Conservation (phyloP, 1,140 invertebrate species). For the Drosophila aff. region DNA sequence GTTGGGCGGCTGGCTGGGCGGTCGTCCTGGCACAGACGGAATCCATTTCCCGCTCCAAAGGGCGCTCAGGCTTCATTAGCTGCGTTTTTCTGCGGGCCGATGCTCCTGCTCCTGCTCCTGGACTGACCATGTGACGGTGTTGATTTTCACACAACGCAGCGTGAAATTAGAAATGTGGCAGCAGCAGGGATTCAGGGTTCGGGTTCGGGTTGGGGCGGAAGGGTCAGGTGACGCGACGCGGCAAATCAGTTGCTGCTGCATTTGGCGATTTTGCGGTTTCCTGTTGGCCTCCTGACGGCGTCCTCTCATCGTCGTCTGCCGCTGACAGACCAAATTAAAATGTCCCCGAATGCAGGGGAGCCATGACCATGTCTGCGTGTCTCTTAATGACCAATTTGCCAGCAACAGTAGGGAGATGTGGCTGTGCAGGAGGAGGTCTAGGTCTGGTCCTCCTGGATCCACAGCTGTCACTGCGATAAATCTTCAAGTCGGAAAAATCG, state of each 20-base stretch:
- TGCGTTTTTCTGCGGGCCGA: constrained; percentile 76
- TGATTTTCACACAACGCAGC: constrained; percentile 81
- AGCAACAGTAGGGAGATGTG: constrained; percentile 3
- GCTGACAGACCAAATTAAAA: constrained; percentile 82
- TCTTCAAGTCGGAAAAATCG: constrained; percentile 42
- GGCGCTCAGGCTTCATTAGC: constrained; percentile 67
- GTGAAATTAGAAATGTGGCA: constrained; percentile 78
- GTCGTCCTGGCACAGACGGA: background rate
- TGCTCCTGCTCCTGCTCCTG: background rate
- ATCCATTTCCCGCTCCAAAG: constrained; percentile 25
- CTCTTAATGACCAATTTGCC: constrained; percentile 82
- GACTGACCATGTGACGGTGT: constrained; percentile 62
- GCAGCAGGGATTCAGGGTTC: background rate
- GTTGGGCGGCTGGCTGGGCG: background rate
- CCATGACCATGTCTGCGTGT: constrained; percentile 33
- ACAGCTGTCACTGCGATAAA: constrained; percentile 46
- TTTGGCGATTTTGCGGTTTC: constrained; percentile 53
- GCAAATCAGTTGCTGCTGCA: constrained; percentile 66
- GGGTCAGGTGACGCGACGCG: constrained; percentile 63
- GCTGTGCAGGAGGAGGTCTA: background rate
- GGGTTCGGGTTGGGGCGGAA: background rate
- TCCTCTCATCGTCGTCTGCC: constrained; percentile 52
- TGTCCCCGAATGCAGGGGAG: constrained; percentile 53
- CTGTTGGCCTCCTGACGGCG: constrained; percentile 42
- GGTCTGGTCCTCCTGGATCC: background rate